Conservation (phyloP, 2,797 vertebrate species). For the Rhincodon typus region DNA sequence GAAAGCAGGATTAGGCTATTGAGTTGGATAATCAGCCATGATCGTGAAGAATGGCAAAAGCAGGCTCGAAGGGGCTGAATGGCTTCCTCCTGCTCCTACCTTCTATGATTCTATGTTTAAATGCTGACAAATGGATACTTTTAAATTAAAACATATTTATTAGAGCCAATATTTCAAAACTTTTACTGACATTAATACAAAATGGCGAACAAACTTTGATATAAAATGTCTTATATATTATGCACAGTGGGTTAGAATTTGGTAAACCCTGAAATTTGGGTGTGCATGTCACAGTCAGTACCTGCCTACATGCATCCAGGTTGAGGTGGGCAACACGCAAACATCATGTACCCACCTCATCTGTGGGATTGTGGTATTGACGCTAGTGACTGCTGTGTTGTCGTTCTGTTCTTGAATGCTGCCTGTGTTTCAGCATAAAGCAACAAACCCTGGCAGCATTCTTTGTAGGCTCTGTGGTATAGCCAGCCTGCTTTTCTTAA, state of each 20-base stretch:
- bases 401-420: neutral
- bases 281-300: neutral
- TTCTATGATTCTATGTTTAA: no score
- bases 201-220: no score
- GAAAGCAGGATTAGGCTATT: no score
- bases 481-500: neutral
- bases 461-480: neutral
- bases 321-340: neutral
- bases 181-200: no score
- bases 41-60: no score
- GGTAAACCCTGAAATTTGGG: neutral
- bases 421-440: neutral
- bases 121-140: neutral
- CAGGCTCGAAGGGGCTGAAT: no score
- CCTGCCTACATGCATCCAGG: neutral
- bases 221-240: neutral
- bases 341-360: neutral
- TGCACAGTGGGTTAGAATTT: neutral
- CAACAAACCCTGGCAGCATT: neutral
- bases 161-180: neutral
- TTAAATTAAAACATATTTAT: neutral
- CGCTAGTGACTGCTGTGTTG: neutral
- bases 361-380: neutral
- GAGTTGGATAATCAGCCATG: no score
- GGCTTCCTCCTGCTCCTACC: no score